phyloP scores from a whole-genome alignment of 2,888 invertebrate species.

The Allacma fusca region DNA sequence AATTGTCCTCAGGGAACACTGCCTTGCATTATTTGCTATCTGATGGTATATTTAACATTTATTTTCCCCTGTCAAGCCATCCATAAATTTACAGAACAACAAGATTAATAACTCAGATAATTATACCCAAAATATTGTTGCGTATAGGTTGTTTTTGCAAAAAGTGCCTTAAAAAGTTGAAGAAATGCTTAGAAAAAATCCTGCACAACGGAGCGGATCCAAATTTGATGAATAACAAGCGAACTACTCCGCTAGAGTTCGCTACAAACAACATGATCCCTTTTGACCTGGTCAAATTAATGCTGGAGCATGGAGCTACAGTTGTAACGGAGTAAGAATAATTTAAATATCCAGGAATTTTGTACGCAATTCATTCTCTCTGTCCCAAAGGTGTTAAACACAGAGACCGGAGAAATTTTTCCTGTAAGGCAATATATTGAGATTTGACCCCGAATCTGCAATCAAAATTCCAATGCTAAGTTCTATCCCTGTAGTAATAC shows the following conservation, averaged over 20 bases:
- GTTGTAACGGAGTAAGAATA: constrained; percentile 3
- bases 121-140: too few species aligned
- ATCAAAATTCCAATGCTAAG: too few species aligned
- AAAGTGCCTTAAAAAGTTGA: background rate
- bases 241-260: constrained; percentile 1
- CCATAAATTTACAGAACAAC: too few species aligned
- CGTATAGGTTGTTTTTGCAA: constrained; percentile 20
- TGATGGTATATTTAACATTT: constrained; percentile 15
- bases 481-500: too few species aligned
- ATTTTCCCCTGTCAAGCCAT: too few species aligned
- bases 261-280: background rate
- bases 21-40: constrained; percentile 15
- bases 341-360: too few species aligned
- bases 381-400: too few species aligned
- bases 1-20: background rate
- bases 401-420: too few species aligned
- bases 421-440: too few species aligned
- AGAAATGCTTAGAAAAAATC: constrained; percentile 16
- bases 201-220: constrained; percentile 19
- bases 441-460: too few species aligned
- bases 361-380: too few species aligned
- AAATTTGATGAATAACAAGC: background rate
- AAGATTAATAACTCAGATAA: too few species aligned
- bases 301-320: constrained; percentile 4
- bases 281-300: background rate